These are phyloP conservation scores for Argya squamiceps DNA, from an alignment of 2,797 vertebrate species.

Conservation along the genomic window DNA sequence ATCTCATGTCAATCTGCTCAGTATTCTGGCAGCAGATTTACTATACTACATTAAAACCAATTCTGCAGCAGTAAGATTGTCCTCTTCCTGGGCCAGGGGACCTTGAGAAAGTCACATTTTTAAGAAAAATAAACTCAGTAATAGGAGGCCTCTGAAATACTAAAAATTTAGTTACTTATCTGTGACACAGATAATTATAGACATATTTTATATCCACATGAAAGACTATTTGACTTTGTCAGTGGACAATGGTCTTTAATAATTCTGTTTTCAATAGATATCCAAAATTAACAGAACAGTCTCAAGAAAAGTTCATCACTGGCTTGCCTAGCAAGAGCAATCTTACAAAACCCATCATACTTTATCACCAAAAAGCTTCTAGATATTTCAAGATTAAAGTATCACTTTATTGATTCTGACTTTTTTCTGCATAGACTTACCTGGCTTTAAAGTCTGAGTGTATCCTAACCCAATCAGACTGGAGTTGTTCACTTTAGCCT, in stretches of 20 bases:
- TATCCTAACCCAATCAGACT: constrained; percentile 97
- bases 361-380: neutral
- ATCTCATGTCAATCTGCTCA: constrained; percentile 1
- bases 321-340: neutral
- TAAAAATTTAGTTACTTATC: neutral
- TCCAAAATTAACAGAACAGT: neutral
- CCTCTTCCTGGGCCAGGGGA: neutral
- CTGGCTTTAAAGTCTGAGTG: constrained; percentile 95
- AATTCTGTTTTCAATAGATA: neutral
- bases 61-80: neutral
- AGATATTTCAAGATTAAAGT: neutral
- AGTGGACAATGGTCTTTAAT: neutral
- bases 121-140: neutral
- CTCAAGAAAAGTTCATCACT: neutral
- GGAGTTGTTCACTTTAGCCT: constrained; percentile 99
- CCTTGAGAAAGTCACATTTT: constrained; percentile 3
- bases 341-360: neutral
- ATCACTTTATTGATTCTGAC: neutral
- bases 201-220: neutral
- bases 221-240: neutral
- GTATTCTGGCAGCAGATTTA: constrained; percentile 23
- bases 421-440: constrained; percentile 73
- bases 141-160: neutral
- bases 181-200: neutral
- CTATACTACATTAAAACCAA: neutral